These are phyloP conservation scores for Zosterops hypoxanthus DNA, from an alignment of 2,113 vertebrate species.

Conservation along the genomic window DNA sequence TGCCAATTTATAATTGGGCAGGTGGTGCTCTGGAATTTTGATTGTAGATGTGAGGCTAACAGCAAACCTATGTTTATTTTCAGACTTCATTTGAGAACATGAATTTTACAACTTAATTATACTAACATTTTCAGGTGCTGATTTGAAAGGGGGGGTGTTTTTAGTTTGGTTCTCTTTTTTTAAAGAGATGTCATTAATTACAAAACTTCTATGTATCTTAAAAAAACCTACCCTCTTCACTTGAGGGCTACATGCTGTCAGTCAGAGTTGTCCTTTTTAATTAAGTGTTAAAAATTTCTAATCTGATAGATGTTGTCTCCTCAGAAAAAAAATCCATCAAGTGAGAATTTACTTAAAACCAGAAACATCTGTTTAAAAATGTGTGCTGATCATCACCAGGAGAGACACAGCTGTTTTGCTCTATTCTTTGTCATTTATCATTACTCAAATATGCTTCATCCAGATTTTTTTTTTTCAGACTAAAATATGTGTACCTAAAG, in stretches of 20 bases:
- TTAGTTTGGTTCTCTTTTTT: not conserved
- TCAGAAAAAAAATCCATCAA: not conserved
- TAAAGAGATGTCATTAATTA: not conserved
- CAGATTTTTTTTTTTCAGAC: not conserved
- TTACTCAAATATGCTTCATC: constrained; percentile 29
- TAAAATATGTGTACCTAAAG: not conserved
- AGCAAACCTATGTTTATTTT: not conserved
- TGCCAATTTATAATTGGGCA: constrained; percentile 15
- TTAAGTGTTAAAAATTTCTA: not conserved
- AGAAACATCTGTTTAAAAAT: constrained; percentile 64
- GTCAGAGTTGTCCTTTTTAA: not conserved
- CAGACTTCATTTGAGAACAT: not conserved
- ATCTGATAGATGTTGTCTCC: not conserved
- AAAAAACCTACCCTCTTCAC: not conserved
- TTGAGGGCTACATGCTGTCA: not conserved
- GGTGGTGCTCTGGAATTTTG: constrained; percentile 16
- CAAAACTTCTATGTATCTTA: not conserved
- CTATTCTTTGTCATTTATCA: constrained; percentile 49
- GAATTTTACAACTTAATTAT: not conserved
- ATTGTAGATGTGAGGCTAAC: not conserved
- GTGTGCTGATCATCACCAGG: constrained; percentile 47
- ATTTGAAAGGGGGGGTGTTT: not conserved
- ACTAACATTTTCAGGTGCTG: not conserved
- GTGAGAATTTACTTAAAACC: constrained; percentile 43
- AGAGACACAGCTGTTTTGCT: constrained; percentile 55